phyloP scores from a whole-genome alignment of 92 coral and sea anemone genomes.

The Pocillopora meandrina region DNA sequence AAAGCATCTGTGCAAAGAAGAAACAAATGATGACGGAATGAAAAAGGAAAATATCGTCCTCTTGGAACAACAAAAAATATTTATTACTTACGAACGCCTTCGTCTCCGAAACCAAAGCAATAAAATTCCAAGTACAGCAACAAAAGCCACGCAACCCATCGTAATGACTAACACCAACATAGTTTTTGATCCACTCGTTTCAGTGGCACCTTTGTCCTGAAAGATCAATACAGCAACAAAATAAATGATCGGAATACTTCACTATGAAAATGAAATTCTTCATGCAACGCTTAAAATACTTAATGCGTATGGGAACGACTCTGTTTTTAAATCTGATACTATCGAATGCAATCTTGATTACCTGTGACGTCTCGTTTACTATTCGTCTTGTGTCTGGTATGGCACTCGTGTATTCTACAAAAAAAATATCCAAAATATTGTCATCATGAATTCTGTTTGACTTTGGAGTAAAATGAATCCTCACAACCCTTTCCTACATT shows the following conservation, averaged over 20 bases:
- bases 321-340: neutral
- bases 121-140: neutral
- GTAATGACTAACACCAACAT: neutral
- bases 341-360: neutral
- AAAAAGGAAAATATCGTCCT: neutral
- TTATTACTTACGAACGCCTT: constrained; percentile 5
- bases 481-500: no score
- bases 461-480: no score
- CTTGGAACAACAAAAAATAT: no score
- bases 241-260: no score
- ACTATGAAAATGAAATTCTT: no score
- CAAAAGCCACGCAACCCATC: neutral
- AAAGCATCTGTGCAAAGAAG: no score
- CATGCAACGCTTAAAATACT: no score
- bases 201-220: neutral
- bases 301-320: no score
- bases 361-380: neutral
- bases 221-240: neutral
- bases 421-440: neutral
- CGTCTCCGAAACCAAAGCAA: constrained; percentile 14
- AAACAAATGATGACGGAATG: neutral
- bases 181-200: neutral
- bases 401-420: neutral
- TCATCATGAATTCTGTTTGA: no score
- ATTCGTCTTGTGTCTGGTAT: neutral